Evolutionary conservation across 92 coral and sea anemone genomes (phyloP).

Genomic region (Porites cylindrica): DNA sequence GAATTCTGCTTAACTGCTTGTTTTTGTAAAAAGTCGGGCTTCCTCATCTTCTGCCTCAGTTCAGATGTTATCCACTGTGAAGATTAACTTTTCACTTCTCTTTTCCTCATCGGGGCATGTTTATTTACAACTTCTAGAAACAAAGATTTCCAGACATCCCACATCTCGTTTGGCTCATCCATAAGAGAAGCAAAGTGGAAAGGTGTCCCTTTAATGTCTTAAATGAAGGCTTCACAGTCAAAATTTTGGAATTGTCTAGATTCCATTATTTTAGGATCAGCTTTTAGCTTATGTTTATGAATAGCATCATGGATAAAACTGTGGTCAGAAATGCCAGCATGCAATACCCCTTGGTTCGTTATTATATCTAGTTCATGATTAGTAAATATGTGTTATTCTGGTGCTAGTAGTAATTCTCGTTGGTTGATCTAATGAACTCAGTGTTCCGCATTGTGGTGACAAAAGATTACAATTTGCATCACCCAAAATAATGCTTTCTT

Average conservation of each 20-base stretch:
- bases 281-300: slow-evolving; percentile 38
- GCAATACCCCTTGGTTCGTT: not conserved
- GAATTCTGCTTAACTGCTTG: not conserved
- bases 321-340: slow-evolving; percentile 15
- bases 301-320: slow-evolving; percentile 2
- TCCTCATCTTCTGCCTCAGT: slow-evolving; percentile 36
- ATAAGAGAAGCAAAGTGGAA: no score
- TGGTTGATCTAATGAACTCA: not conserved
- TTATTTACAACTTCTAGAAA: no score
- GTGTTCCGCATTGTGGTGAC: no score
- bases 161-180: no score
- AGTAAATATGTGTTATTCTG: slow-evolving; percentile 1
- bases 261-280: slow-evolving; percentile 16
- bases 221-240: slow-evolving; percentile 45
- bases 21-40: not conserved
- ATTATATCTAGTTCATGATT: not conserved
- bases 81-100: slow-evolving; percentile 44
- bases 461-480: no score
- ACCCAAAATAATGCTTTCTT: no score
- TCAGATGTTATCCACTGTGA: slow-evolving; percentile 42
- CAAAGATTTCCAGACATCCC: no score
- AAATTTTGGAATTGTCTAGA: slow-evolving; percentile 25
- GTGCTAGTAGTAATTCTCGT: not conserved
- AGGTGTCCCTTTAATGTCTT: slow-evolving; percentile 34
- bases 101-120: not conserved